Evolutionary conservation across 2,797 vertebrate genomes (phyloP).

Genomic region (Distichodus sexfasciatus): DNA sequence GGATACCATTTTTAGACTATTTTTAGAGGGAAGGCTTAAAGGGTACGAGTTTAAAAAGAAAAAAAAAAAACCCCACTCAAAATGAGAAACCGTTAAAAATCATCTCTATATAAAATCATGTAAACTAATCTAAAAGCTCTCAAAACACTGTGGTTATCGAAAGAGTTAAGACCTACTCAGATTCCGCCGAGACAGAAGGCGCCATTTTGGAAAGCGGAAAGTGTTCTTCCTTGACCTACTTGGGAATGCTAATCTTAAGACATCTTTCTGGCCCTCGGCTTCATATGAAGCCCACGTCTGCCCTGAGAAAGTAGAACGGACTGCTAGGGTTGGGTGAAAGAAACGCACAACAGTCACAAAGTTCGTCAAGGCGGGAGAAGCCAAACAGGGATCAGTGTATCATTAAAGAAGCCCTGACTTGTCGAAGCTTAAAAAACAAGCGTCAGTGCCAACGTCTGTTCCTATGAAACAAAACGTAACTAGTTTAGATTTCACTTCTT

Average conservation of each 20-base stretch:
- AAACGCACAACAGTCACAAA: neutral
- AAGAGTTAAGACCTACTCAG: neutral
- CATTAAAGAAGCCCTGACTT: neutral
- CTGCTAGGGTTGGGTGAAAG: neutral
- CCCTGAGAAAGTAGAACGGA: conserved; percentile 10
- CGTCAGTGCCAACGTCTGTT: neutral
- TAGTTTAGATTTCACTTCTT: too few species aligned
- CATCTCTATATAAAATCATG: neutral
- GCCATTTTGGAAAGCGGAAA: neutral
- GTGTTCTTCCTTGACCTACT: neutral
- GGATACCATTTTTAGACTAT: neutral
- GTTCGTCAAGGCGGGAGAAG: neutral
- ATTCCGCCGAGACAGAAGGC: neutral
- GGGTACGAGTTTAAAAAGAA: neutral
- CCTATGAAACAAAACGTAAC: neutral
- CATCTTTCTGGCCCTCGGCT: neutral
- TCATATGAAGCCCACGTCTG: neutral
- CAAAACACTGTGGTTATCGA: neutral
- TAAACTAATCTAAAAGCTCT: neutral
- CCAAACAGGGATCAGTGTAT: neutral
- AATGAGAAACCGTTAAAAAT: too few species aligned
- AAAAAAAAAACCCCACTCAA: neutral
- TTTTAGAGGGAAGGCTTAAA: neutral
- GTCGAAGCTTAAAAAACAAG: neutral
- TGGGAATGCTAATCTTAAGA: too few species aligned